Evolutionary conservation across 2,113 vertebrate genomes (phyloP).

Genomic region (Danio rerio): GRCz12tu NC_133193.1:17510001-17510500

Average conservation of each 20-base stretch:
- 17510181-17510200: conserved; percentile 18
- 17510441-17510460: conserved; percentile 91
- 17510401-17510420: conserved; percentile 87
- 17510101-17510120: conserved; percentile 16
- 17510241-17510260: neutral
- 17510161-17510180: conserved; percentile 23
- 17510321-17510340: conserved; percentile 59
- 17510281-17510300: conserved; percentile 63
- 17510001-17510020: conserved; percentile 45
- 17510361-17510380: conserved; percentile 82
- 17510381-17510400: conserved; percentile 88
- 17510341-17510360: conserved; percentile 77
- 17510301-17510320: conserved; percentile 60
- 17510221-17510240: conserved; percentile 5
- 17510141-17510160: neutral
- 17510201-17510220: conserved; percentile 24
- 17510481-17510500: conserved; percentile 84
- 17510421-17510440: conserved; percentile 95
- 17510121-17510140: conserved; percentile 21
- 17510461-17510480: conserved; percentile 91
- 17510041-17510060: conserved; percentile 24
- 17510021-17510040: conserved; percentile 27
- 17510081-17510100: neutral
- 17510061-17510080: neutral
- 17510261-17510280: conserved; percentile 32